These are phyloP conservation scores for Flexamia atlantica DNA, from an alignment of 2,888 invertebrate species.

Conservation along the genomic window DNA sequence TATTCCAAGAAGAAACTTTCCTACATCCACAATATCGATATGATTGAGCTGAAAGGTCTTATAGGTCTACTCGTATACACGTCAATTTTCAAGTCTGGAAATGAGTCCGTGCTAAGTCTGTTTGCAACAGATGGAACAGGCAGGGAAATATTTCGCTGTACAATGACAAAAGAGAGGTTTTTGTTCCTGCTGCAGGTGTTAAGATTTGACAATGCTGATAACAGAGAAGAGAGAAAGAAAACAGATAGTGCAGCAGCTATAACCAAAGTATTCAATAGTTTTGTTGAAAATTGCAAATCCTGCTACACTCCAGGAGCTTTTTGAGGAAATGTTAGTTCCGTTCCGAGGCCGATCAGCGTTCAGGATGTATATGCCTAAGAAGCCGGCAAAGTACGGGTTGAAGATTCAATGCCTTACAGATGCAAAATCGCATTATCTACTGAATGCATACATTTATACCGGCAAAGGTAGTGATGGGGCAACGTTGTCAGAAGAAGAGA, in stretches of 20 bases:
- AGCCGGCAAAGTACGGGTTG: conserved; percentile 62
- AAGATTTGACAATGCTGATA: conserved; percentile 47
- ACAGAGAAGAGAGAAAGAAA: conserved; percentile 39
- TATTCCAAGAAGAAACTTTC: conserved; percentile 25
- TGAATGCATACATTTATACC: background rate
- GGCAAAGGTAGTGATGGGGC: conserved; percentile 6
- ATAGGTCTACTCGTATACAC: conserved; percentile 58
- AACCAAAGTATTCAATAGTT: conserved; percentile 60
- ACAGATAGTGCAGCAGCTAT: conserved; percentile 59
- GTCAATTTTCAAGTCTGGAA: conserved; percentile 33
- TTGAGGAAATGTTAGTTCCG: conserved; percentile 64
- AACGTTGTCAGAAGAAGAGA: background rate
- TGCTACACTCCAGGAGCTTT: conserved; percentile 60
- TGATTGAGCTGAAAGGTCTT: conserved; percentile 54
- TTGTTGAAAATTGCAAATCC: conserved; percentile 62
- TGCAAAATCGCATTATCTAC: background rate
- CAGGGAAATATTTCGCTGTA: conserved; percentile 52
- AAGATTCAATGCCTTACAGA: conserved; percentile 43
- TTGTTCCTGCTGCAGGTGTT: conserved; percentile 31
- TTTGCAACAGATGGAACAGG: conserved; percentile 63
- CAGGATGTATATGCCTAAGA: conserved; percentile 65
- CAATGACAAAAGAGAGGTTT: conserved; percentile 52
- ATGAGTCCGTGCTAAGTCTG: conserved; percentile 41
- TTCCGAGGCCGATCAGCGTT: conserved; percentile 64
- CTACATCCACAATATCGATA: conserved; percentile 15